These are phyloP conservation scores for Rhorus exstirpatorius DNA, from an alignment of 2,888 invertebrate genomes.

Conservation along the genomic window DNA sequence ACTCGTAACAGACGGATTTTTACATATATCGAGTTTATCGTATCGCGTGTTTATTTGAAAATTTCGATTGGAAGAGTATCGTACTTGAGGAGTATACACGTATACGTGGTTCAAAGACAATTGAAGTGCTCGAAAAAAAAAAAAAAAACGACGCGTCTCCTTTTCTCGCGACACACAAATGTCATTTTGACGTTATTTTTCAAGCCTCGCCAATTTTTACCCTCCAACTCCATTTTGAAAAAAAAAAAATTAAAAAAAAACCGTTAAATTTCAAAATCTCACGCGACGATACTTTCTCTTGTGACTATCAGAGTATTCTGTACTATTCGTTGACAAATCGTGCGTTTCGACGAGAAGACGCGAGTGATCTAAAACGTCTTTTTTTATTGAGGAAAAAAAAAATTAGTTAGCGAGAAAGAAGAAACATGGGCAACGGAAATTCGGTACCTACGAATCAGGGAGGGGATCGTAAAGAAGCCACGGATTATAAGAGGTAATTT, in stretches of 20 bases:
- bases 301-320: neutral
- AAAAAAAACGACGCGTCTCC: conserved; percentile 38
- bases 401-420: neutral
- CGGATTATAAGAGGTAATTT: conserved; percentile 66
- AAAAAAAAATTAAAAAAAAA: conserved; percentile 49
- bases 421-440: conserved; percentile 66
- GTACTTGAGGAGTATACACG: neutral
- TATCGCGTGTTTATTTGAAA: no score
- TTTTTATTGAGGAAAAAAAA: neutral
- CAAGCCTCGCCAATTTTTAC: conserved; percentile 54
- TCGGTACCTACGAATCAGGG: conserved; percentile 50
- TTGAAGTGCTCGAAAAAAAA: no score
- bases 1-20: no score
- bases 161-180: conserved; percentile 53
- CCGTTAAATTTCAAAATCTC: conserved; percentile 53
- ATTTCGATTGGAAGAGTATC: no score
- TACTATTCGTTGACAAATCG: neutral
- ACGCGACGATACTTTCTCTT: conserved; percentile 25
- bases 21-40: no score
- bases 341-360: conserved; percentile 15
- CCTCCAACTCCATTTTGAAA: conserved; percentile 19
- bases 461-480: conserved; percentile 48
- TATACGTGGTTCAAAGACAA: conserved; percentile 14
- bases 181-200: conserved; percentile 67
- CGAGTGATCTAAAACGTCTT: conserved; percentile 10